Conservation (phyloP, 2,113 vertebrate species). For the Brachyhypopomus occidentalis region DNA sequence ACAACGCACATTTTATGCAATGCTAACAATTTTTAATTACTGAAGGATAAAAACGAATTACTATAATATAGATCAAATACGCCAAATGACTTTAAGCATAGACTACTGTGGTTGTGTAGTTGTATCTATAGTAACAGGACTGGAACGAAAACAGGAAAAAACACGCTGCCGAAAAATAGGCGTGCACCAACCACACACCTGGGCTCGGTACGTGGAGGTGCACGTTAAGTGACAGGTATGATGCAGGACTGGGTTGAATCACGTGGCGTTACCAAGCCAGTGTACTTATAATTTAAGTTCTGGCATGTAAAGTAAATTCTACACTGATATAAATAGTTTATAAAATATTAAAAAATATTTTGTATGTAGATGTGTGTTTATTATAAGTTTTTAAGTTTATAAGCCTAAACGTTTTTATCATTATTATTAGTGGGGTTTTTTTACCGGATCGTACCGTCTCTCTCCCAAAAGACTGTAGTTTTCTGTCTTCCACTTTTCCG, state of each 20-base stretch:
- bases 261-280: not conserved
- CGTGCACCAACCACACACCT: not conserved
- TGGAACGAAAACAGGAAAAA: not conserved
- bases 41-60: too few species aligned
- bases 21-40: not conserved
- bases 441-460: too few species aligned
- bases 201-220: not conserved
- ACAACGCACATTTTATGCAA: not conserved
- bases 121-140: constrained; percentile 1
- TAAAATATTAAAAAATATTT: too few species aligned
- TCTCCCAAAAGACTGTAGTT: too few species aligned
- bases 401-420: too few species aligned
- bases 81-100: not conserved
- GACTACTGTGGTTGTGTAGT: not conserved
- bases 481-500: too few species aligned
- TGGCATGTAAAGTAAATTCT: not conserved
- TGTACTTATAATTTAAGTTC: not conserved
- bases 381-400: too few species aligned
- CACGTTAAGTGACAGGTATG: not conserved
- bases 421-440: too few species aligned
- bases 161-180: constrained; percentile 1
- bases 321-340: too few species aligned
- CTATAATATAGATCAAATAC: too few species aligned
- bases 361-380: too few species aligned
- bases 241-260: constrained; percentile 31